phyloP scores from a whole-genome alignment of 2,113 vertebrate species.

The Zapus hudsonius region DNA sequence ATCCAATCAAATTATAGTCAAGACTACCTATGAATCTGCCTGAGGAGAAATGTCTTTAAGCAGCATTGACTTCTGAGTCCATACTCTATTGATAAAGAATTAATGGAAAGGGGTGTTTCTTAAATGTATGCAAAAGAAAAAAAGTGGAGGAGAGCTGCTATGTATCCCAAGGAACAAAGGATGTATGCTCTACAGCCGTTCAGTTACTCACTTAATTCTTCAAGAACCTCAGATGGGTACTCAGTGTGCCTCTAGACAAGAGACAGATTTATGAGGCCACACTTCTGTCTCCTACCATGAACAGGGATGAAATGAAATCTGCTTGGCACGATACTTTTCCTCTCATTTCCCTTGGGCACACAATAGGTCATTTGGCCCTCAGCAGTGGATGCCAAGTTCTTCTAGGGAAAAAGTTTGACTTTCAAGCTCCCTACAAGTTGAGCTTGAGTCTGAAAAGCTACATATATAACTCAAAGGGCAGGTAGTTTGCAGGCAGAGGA shows the following conservation, averaged over 20 bases:
- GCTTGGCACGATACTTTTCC: not conserved
- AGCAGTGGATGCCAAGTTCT: not conserved
- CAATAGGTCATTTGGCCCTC: not conserved
- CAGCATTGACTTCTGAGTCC: not conserved
- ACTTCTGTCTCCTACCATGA: not conserved
- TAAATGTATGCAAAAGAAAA: too few species aligned
- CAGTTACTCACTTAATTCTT: not conserved
- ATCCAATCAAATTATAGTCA: not conserved
- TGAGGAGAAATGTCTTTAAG: not conserved
- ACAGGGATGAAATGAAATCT: not conserved
- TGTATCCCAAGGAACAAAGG: not conserved
- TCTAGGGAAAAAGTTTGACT: not conserved
- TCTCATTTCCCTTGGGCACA: not conserved
- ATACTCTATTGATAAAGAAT: not conserved
- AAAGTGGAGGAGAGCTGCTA: too few species aligned
- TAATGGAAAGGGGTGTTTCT: not conserved
- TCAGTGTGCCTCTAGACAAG: not conserved
- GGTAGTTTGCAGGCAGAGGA: conserved; percentile 25
- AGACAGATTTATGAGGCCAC: not conserved
- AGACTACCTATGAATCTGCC: not conserved
- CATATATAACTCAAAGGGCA: not conserved
- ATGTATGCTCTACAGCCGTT: not conserved
- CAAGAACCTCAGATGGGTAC: not conserved
- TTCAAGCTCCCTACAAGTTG: not conserved
- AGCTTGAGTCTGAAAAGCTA: conserved; percentile 35